Evolutionary conservation across 2,888 invertebrate genomes (phyloP).

Genomic region (Lithophane socia): DNA sequence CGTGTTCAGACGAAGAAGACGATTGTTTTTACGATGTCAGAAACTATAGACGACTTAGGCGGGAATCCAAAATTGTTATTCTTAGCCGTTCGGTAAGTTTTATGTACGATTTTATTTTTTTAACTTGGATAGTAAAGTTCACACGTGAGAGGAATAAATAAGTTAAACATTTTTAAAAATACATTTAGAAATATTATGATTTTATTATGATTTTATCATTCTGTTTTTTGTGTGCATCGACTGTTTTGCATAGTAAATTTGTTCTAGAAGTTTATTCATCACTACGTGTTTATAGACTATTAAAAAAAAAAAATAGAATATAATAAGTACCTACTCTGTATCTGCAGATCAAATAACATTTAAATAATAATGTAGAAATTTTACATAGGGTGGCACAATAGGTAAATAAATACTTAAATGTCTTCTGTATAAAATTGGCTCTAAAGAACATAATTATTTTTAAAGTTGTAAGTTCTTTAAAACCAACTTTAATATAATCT

Average conservation of each 20-base stretch:
- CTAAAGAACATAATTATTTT: too few species aligned
- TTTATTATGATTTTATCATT: background rate
- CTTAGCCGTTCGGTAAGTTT: slow-evolving; percentile 79
- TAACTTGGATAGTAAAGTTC: background rate
- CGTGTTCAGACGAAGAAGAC: slow-evolving; percentile 75
- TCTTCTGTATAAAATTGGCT: background rate
- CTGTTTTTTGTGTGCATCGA: background rate
- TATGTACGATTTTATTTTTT: background rate
- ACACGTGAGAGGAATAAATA: background rate
- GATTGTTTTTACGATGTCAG: slow-evolving; percentile 69
- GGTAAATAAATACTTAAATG: background rate
- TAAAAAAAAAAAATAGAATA: background rate
- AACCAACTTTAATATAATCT: background rate
- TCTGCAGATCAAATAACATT: background rate
- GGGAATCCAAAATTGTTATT: slow-evolving; percentile 81
- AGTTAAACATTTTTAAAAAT: background rate
- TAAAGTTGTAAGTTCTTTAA: background rate
- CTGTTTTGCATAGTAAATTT: background rate
- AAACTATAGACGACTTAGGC: slow-evolving; percentile 77
- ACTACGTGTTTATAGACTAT: too few species aligned
- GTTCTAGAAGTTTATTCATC: background rate
- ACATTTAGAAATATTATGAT: background rate
- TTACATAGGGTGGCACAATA: too few species aligned
- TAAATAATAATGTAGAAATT: background rate
- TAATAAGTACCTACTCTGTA: background rate